A percentile compares a stretch with the other conserved stretches of the same genome.
These are phyloP conservation scores for Lampris incognitus DNA, from an alignment of 2,113 vertebrate species.

Conservation along the genomic window DNA sequence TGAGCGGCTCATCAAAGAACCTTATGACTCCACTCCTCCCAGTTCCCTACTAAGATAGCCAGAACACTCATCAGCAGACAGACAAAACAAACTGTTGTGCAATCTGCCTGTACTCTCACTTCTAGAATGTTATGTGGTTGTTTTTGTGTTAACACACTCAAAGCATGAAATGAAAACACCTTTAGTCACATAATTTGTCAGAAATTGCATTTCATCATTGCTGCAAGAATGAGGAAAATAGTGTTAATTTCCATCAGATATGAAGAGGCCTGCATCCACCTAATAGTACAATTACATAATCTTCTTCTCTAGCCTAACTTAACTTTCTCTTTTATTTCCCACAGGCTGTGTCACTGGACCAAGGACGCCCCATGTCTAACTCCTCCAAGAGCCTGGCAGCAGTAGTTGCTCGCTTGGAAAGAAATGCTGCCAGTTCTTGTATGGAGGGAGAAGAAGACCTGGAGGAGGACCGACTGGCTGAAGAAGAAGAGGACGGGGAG, in stretches of 20 bases:
- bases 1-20: slow-evolving; percentile 78
- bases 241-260: background rate
- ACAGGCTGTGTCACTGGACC: slow-evolving; percentile 77
- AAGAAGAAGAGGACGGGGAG: slow-evolving; percentile 79
- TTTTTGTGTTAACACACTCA: background rate
- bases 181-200: background rate
- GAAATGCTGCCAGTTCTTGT: slow-evolving; percentile 83
- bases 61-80: slow-evolving; percentile 15
- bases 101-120: slow-evolving; percentile 19
- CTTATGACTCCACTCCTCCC: slow-evolving; percentile 66
- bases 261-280: background rate
- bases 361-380: slow-evolving; percentile 79
- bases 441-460: slow-evolving; percentile 83
- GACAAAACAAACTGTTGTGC: slow-evolving; percentile 49
- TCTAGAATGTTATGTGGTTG: slow-evolving; percentile 5
- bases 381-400: slow-evolving; percentile 93
- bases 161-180: slow-evolving; percentile 11
- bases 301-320: background rate
- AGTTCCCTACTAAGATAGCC: slow-evolving; percentile 51
- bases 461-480: slow-evolving; percentile 78
- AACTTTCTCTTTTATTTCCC: slow-evolving; percentile 19
- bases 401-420: slow-evolving; percentile 93
- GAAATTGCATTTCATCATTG: background rate
- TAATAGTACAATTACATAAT: background rate
- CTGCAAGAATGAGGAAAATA: background rate